Base-by-base conservation (phyloP, 2,888 invertebrate species). In the Athalia cordata region DNA sequence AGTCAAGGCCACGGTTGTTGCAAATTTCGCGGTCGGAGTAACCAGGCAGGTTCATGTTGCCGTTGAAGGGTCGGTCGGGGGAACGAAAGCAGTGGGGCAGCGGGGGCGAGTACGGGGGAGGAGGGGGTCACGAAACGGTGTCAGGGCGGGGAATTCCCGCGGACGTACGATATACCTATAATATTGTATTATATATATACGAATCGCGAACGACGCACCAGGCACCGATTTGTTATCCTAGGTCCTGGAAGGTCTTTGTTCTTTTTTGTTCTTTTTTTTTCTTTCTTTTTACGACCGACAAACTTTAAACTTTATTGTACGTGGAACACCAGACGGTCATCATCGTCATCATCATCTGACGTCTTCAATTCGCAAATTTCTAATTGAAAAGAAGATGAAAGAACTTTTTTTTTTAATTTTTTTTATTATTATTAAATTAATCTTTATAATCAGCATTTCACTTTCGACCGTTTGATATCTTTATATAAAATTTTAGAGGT, bases 1-100 rank as follows among this genome's bases (percentile, higher is more conserved):
- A 78, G 64, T 65, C 78, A 74, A 78, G 78, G 74, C 47, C 74
- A 65, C 74, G 9, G 29, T 61, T 13, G 65, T 65, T 65, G 78
- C 74, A 64, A 75, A 78, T 64, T 78, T 78, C 74, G 75, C 62
- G 70, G 65, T 72, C 49, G 78, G 62, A 72, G 62, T 15, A 49
- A 59, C 65, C 62, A 66, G 66, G 55, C 67, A 29, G 29, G 29
- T 29, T 29, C 29, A 29, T 29, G 29, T 29, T 29, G 29, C 29
- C 29, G 29, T 29, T 29, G 29, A 29, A 29, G 29, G 29, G 29
- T 29, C 29, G 29, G 29, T 29, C 29, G 29, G 29, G 29, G 29
- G 29, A 29, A 29, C 29, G 29, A 29, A 29, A 29, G 29, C 29
- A 29, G 29, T 2, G 29, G 29, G 29, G 29, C 29, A 29, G 29